Evolutionary conservation across 2,113 vertebrate species (phyloP).

Genomic region (Platysternon megacephalum): DNA sequence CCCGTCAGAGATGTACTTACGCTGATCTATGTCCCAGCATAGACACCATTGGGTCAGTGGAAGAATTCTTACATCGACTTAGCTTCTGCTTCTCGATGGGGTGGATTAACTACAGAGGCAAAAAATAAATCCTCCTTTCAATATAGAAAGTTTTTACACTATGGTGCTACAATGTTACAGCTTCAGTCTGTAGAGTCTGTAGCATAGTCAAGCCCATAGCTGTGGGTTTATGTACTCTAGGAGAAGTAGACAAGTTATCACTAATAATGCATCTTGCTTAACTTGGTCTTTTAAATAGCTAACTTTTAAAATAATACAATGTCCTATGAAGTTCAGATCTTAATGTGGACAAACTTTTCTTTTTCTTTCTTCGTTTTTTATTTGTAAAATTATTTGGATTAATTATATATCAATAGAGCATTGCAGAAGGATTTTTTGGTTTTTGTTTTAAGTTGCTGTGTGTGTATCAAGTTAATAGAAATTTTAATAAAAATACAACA

Average conservation of each 20-base stretch:
- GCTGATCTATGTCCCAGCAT: not conserved
- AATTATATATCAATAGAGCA: not conserved
- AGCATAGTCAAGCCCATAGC: not conserved
- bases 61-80: not conserved
- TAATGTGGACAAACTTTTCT: not conserved
- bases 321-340: not conserved
- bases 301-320: not conserved
- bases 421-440: not conserved
- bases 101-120: not conserved
- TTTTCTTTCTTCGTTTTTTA: not conserved
- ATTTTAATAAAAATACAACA: not conserved
- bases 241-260: not conserved
- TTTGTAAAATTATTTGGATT: not conserved
- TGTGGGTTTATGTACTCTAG: not conserved
- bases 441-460: not conserved
- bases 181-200: not conserved
- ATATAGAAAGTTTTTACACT: not conserved
- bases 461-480: not conserved
- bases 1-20: not conserved
- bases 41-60: not conserved
- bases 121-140: not conserved
- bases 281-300: not conserved
- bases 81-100: not conserved
- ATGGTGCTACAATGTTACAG: not conserved
- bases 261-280: not conserved